phyloP scores from a whole-genome alignment of 2,888 invertebrate genomes.

The Tipula vernalis region DNA sequence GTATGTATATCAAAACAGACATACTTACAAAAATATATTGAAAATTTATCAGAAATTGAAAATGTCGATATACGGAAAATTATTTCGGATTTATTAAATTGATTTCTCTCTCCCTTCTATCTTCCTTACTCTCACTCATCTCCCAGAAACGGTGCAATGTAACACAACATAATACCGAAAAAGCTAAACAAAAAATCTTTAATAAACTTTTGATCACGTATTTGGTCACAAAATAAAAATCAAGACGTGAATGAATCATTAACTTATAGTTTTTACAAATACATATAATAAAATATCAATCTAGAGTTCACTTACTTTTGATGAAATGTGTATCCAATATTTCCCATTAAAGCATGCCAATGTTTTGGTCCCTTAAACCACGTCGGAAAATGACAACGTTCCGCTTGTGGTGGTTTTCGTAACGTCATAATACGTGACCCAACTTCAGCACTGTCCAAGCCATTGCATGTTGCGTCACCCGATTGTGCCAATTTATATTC shows the following conservation, averaged over 20 bases:
- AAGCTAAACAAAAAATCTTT: not conserved
- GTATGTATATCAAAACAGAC: not conserved
- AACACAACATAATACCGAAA: not conserved
- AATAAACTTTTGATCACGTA: not conserved
- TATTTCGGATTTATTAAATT: not conserved
- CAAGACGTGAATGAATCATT: not conserved
- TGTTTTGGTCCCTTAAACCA: conserved; percentile 77
- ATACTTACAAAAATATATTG: not conserved
- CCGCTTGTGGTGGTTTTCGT: conserved; percentile 33
- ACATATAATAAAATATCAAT: not conserved
- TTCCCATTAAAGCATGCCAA: conserved; percentile 83
- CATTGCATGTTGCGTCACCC: conserved; percentile 88
- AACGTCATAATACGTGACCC: conserved; percentile 37
- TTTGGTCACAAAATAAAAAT: not conserved
- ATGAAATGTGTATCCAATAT: conserved; percentile 75
- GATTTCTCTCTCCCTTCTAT: not conserved
- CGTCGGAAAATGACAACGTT: conserved; percentile 66
- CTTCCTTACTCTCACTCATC: not conserved
- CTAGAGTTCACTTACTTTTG: conserved; percentile 41
- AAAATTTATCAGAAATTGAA: not conserved
- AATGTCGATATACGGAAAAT: not conserved
- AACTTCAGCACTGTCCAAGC: conserved; percentile 71
- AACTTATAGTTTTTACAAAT: not conserved
- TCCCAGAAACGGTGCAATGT: not conserved
- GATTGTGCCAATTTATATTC: conserved; percentile 81